phyloP scores from a whole-genome alignment of 2,888 invertebrate genomes.

The Parnassius apollo region DNA sequence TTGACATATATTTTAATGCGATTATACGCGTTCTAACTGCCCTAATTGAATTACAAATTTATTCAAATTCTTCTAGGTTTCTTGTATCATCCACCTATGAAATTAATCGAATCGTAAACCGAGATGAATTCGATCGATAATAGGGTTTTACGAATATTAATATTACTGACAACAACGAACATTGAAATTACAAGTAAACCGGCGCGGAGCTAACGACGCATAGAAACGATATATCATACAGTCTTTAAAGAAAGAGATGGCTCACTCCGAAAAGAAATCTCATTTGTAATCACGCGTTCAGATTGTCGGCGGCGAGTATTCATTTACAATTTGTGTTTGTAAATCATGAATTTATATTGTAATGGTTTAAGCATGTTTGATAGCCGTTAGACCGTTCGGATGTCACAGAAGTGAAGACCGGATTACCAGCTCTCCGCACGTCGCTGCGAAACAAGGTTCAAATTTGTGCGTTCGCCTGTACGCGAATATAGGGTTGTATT shows the following conservation, averaged over 20 bases:
- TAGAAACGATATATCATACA: constrained; percentile 70
- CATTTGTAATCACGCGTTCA: constrained; percentile 67
- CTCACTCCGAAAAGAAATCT: constrained; percentile 69
- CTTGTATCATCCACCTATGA: constrained; percentile 42
- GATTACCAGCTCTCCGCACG: constrained; percentile 51
- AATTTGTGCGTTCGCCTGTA: constrained; percentile 37
- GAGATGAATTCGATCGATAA: constrained; percentile 70
- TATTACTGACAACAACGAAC: constrained; percentile 73
- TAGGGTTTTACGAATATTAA: constrained; percentile 76
- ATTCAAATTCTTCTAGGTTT: constrained; percentile 35
- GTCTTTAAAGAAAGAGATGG: constrained; percentile 63
- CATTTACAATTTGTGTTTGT: constrained; percentile 73
- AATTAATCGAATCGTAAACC: constrained; percentile 59
- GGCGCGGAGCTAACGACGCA: constrained; percentile 69
- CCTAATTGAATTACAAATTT: constrained; percentile 50
- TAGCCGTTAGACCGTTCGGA: constrained; percentile 61
- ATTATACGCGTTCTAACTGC: constrained; percentile 48
- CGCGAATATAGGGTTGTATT: constrained; percentile 44
- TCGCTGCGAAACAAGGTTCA: constrained; percentile 30
- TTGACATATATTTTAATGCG: constrained; percentile 67
- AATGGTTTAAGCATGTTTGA: constrained; percentile 38
- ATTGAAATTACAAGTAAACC: constrained; percentile 69
- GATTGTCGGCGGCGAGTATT: constrained; percentile 46
- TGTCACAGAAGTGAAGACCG: constrained; percentile 58
- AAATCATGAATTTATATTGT: constrained; percentile 66